Percentiles rank a stretch among this genome's conserved stretches.
Conservation (phyloP, 2,888 invertebrate species). For the Laspeyria flexula region DNA sequence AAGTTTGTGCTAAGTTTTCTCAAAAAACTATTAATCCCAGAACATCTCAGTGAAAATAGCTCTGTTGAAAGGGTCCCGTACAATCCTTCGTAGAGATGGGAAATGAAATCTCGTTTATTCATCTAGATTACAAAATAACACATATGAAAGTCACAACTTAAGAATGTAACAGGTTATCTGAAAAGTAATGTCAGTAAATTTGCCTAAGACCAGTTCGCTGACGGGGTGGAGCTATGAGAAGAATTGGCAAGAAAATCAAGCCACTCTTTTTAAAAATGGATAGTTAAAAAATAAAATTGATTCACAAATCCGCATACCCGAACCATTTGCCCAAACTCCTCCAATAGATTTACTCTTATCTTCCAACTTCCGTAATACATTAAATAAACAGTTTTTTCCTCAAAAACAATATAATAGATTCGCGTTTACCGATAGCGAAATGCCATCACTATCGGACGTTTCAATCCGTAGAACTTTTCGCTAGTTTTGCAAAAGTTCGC, state of each 20-base stretch:
- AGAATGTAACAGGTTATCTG: too few species aligned
- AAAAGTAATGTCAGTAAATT: too few species aligned
- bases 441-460: slow-evolving; percentile 18
- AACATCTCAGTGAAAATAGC: slow-evolving; percentile 29
- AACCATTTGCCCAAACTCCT: background rate
- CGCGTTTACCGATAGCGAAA: slow-evolving; percentile 6
- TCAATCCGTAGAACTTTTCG: slow-evolving; percentile 23
- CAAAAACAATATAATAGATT: background rate
- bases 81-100: slow-evolving; percentile 23
- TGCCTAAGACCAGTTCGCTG: too few species aligned
- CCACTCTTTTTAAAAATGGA: too few species aligned
- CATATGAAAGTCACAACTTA: too few species aligned
- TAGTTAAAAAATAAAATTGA: background rate
- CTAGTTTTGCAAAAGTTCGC: slow-evolving; percentile 30
- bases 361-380: background rate
- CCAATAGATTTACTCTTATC: background rate
- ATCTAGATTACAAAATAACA: too few species aligned
- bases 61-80: slow-evolving; percentile 28
- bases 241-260: too few species aligned
- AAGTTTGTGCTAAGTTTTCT: slow-evolving; percentile 14
- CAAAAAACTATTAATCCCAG: slow-evolving; percentile 35
- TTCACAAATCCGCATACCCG: background rate
- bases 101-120: too few species aligned
- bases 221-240: too few species aligned
- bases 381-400: background rate